phyloP scores from a whole-genome alignment of 2,797 vertebrate species.

The Coranthus polyacanthus region DNA sequence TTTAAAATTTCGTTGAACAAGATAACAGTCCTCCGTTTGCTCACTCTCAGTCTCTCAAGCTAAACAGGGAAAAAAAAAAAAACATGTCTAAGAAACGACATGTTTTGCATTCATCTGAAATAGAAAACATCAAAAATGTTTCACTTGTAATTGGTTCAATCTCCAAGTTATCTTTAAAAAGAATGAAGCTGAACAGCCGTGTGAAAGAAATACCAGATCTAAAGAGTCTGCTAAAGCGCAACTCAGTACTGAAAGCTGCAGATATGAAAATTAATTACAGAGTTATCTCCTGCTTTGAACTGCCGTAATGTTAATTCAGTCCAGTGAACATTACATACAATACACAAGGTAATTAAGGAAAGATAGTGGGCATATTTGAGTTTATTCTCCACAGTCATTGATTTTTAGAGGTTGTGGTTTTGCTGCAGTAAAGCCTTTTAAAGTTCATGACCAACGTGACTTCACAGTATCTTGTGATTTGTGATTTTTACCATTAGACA shows the following conservation, averaged over 20 bases:
- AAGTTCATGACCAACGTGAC: not conserved
- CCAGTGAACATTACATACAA: slow-evolving; percentile 28
- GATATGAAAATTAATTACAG: slow-evolving; percentile 75
- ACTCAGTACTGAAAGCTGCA: slow-evolving; percentile 38
- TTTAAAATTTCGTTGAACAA: no score
- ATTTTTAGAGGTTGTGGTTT: slow-evolving; percentile 14
- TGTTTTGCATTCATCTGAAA: slow-evolving; percentile 1
- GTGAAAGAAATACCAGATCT: slow-evolving; percentile 49
- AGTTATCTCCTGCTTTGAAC: slow-evolving; percentile 63
- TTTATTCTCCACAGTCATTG: slow-evolving; percentile 32
- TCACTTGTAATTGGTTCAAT: slow-evolving; percentile 46
- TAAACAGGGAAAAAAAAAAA: no score
- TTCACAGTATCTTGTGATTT: slow-evolving; percentile 23
- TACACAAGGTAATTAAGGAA: slow-evolving; percentile 22
- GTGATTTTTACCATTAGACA: slow-evolving; percentile 22
- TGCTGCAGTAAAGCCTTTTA: slow-evolving; percentile 2
- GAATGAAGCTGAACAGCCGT: slow-evolving; percentile 43
- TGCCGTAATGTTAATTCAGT: slow-evolving; percentile 36
- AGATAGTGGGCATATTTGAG: not conserved
- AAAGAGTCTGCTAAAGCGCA: slow-evolving; percentile 46
- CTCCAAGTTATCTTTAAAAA: slow-evolving; percentile 32
- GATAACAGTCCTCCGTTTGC: not conserved
- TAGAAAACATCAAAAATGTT: slow-evolving; percentile 35
- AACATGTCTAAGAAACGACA: not conserved
- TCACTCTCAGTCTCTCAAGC: not conserved